Evolutionary conservation across 2,113 vertebrate genomes (phyloP).

Genomic region (Megatriorchis doriae): DNA sequence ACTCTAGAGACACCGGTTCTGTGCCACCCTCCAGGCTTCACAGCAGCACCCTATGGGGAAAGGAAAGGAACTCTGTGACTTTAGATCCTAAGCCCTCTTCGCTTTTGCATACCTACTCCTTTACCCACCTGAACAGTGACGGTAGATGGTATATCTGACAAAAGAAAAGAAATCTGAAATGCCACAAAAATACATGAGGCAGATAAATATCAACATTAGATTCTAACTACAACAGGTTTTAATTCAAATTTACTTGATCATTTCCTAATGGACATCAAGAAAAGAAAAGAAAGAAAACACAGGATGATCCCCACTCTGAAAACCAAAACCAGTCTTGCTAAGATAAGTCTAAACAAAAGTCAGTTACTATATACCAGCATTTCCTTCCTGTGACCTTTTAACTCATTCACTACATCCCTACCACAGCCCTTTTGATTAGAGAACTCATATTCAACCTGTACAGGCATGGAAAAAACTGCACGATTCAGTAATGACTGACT

Average conservation of each 20-base stretch:
- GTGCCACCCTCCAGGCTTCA: background rate
- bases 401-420: background rate
- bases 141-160: background rate
- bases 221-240: background rate
- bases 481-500: background rate
- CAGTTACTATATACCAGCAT: background rate
- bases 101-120: background rate
- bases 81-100: background rate
- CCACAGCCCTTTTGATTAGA: background rate
- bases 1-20: background rate
- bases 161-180: background rate
- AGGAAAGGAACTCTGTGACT: background rate
- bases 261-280: background rate
- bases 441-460: background rate
- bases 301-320: background rate
- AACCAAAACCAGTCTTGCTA: background rate
- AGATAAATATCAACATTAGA: background rate
- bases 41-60: conserved; percentile 24
- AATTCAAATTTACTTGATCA: conserved; percentile 1
- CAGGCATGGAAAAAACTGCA: background rate
- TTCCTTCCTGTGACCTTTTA: background rate
- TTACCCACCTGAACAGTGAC: background rate
- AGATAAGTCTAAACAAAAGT: background rate
- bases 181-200: background rate
- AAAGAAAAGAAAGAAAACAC: background rate